These are phyloP conservation scores for Drosophila putrida DNA, from an alignment of 2,888 invertebrate species.

Conservation along the genomic window DNA sequence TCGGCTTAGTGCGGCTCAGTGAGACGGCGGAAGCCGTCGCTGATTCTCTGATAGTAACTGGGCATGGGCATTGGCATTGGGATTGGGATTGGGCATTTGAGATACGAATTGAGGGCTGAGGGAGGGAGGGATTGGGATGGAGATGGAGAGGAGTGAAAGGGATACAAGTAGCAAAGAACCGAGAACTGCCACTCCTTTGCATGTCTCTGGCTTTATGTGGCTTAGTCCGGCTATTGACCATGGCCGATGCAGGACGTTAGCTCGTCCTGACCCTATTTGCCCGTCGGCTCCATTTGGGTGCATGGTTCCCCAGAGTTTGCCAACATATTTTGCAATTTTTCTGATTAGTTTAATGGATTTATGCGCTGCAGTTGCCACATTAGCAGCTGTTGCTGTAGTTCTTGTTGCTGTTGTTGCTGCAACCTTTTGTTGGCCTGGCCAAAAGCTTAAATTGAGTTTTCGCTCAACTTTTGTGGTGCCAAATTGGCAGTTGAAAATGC, in stretches of 20 bases:
- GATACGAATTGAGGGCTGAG: background rate
- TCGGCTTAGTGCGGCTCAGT: constrained; percentile 63
- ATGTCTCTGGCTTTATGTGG: constrained; percentile 44
- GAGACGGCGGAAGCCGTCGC: constrained; percentile 34
- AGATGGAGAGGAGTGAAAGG: background rate
- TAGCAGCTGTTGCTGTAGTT: constrained; percentile 27
- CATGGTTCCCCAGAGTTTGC: constrained; percentile 32
- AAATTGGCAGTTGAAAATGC: constrained; percentile 53
- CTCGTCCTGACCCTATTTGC: background rate
- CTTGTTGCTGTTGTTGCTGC: background rate
- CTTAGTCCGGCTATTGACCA: constrained; percentile 51
- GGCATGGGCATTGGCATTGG: constrained; percentile 10
- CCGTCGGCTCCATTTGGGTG: background rate
- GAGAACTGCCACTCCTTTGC: constrained; percentile 46
- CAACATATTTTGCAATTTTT: constrained; percentile 65
- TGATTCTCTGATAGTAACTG: constrained; percentile 19
- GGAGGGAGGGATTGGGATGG: background rate
- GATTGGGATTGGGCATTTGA: constrained; percentile 1
- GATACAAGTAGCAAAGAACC: constrained; percentile 5
- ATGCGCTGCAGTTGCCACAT: constrained; percentile 61
- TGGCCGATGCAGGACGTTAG: constrained; percentile 10
- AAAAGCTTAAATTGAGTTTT: constrained; percentile 54
- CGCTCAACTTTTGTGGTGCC: constrained; percentile 52
- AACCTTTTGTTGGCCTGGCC: constrained; percentile 23
- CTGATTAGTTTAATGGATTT: constrained; percentile 71